A percentile compares a stretch with the other conserved stretches of the same genome.
Evolutionary conservation across 2,888 invertebrate genomes (phyloP).

Genomic region (Meliscaeva auricollis): DNA sequence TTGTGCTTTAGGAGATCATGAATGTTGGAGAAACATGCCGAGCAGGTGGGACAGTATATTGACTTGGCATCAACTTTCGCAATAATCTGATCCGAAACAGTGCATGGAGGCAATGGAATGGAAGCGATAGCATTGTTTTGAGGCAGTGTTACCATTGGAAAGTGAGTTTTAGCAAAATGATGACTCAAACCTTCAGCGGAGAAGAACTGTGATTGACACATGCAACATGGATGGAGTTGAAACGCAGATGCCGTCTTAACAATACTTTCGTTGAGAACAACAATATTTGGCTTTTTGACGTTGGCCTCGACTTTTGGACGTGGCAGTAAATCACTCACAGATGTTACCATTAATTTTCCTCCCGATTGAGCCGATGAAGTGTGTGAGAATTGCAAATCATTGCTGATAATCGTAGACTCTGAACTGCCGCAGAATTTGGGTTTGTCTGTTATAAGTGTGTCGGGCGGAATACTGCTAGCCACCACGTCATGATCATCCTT

Average conservation of each 20-base stretch:
- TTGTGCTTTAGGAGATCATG: constrained; percentile 78
- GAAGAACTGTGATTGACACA: constrained; percentile 82
- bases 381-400: constrained; percentile 33
- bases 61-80: constrained; percentile 31
- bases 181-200: constrained; percentile 81
- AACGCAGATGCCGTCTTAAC: constrained; percentile 82
- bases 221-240: constrained; percentile 80
- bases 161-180: constrained; percentile 78
- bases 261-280: constrained; percentile 83
- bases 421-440: constrained; percentile 32
- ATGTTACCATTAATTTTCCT: constrained; percentile 73
- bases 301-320: constrained; percentile 38
- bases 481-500: constrained; percentile 76
- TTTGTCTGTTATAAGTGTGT: constrained; percentile 56
- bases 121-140: constrained; percentile 13
- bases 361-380: constrained; percentile 70
- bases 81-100: constrained; percentile 40
- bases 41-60: constrained; percentile 64
- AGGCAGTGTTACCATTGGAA: constrained; percentile 81
- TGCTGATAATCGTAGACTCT: constrained; percentile 42
- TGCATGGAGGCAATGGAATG: constrained; percentile 74
- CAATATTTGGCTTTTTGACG: constrained; percentile 81
- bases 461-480: constrained; percentile 42
- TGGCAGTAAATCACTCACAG: constrained; percentile 69
- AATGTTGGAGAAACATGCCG: constrained; percentile 52